Evolutionary conservation across 2,888 invertebrate species (phyloP).

Genomic region (Amblyjoppa proteus): DNA sequence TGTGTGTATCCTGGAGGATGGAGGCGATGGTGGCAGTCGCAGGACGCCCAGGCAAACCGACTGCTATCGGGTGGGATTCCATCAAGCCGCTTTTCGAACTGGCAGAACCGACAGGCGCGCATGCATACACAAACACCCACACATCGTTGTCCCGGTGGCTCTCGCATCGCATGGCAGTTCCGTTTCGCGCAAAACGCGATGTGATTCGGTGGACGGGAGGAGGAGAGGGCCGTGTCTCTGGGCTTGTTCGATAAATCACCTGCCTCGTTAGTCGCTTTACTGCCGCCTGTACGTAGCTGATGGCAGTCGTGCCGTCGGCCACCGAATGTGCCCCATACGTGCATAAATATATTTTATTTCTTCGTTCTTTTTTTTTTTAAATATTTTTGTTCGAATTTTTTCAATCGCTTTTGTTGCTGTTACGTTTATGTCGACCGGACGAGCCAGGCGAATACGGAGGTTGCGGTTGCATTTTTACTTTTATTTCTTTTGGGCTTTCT

Average conservation of each 20-base stretch:
- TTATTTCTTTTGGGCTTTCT: neutral
- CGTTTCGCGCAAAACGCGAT: conserved; percentile 53
- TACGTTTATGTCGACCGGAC: too few species aligned
- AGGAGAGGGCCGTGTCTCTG: conserved; percentile 37
- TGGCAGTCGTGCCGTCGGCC: conserved; percentile 33
- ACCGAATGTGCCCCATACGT: conserved; percentile 30
- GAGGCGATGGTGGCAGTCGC: conserved; percentile 21
- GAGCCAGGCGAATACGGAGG: too few species aligned
- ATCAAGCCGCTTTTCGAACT: conserved; percentile 52
- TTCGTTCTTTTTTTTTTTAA: conserved; percentile 12
- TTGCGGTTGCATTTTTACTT: too few species aligned
- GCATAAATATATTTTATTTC: conserved; percentile 19
- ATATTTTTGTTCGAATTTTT: neutral
- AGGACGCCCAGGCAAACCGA: conserved; percentile 37
- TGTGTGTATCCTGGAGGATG: conserved; percentile 10
- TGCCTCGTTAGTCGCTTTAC: conserved; percentile 54
- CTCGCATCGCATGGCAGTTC: conserved; percentile 16
- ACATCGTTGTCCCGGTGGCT: neutral
- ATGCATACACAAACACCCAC: neutral
- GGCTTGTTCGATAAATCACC: conserved; percentile 52
- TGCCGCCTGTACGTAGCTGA: conserved; percentile 27
- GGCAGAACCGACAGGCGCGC: conserved; percentile 24
- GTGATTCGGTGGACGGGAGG: conserved; percentile 42
- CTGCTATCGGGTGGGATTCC: conserved; percentile 51
- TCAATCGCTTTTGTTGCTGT: neutral